A percentile compares a stretch with the other conserved stretches of the same genome.
Evolutionary conservation across 2,797 vertebrate genomes (phyloP).

Genomic region (Florisuga fusca): DNA sequence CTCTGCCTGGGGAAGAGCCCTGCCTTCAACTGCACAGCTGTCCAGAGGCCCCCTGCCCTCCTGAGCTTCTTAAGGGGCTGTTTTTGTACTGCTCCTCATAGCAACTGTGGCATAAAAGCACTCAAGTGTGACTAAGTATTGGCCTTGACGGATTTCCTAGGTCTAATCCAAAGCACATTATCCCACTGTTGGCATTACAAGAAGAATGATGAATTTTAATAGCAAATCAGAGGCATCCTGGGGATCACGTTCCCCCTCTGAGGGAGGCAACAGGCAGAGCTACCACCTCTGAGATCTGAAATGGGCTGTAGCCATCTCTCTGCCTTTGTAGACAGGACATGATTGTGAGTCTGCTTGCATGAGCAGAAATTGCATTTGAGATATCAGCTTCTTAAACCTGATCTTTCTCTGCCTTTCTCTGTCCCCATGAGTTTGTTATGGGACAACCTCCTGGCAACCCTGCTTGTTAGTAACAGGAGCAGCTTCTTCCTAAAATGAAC

Average conservation of each 20-base stretch:
- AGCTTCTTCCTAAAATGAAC: not conserved
- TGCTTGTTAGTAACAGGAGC: not conserved
- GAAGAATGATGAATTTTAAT: conserved; percentile 34
- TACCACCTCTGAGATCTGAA: not conserved
- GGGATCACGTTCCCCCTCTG: not conserved
- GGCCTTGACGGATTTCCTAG: conserved; percentile 54
- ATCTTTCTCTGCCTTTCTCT: not conserved
- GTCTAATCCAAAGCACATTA: conserved; percentile 10
- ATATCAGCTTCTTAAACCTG: not conserved
- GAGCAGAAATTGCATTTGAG: not conserved
- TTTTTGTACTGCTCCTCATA: not conserved
- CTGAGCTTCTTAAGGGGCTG: conserved; percentile 6
- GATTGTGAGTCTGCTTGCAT: not conserved
- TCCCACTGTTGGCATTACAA: not conserved
- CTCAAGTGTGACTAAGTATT: conserved; percentile 40
- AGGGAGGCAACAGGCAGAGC: not conserved
- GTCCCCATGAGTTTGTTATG: not conserved
- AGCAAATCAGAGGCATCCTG: conserved; percentile 10
- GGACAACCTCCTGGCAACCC: not conserved
- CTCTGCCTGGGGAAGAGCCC: not conserved
- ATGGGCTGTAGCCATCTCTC: not conserved
- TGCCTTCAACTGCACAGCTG: conserved; percentile 15
- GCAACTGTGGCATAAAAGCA: conserved; percentile 44
- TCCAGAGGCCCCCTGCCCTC: not conserved
- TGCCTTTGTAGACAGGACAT: not conserved